These are phyloP conservation scores for Danaus chrysippus DNA, from an alignment of 2,888 invertebrate genomes.

Conservation along the genomic window DNA sequence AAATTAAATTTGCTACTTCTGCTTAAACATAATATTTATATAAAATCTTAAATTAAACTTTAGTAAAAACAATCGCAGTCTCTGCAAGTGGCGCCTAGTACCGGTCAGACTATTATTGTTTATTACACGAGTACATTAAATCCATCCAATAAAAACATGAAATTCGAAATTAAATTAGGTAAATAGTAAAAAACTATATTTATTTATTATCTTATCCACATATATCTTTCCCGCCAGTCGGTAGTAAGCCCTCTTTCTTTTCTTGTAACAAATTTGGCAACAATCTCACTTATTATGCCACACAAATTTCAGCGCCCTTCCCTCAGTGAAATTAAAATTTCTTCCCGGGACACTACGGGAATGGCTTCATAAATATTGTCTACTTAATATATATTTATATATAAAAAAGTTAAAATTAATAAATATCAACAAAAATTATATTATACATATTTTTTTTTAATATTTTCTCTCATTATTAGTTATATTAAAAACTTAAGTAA, in stretches of 20 bases:
- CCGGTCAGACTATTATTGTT: no score
- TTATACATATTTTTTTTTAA: no score
- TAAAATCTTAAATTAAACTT: no score
- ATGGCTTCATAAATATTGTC: conserved; percentile 74
- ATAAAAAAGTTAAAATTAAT: conserved; percentile 2
- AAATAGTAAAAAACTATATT: background rate
- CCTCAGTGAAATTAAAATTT: conserved; percentile 77
- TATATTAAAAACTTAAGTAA: background rate
- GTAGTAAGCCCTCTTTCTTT: conserved; percentile 75
- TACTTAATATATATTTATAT: conserved; percentile 25
- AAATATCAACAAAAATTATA: background rate
- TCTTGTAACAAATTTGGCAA: conserved; percentile 79
- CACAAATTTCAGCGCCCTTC: conserved; percentile 76
- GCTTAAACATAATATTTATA: no score
- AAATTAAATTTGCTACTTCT: no score
- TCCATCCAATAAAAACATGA: no score
- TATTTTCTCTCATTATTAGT: background rate
- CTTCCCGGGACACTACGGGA: conserved; percentile 66
- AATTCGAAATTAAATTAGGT: no score
- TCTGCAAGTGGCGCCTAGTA: no score
- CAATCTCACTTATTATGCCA: conserved; percentile 80
- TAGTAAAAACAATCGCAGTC: no score
- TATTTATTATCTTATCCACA: conserved; percentile 41
- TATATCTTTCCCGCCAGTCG: conserved; percentile 38
- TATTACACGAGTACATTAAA: no score